Evolutionary conservation across 2,888 invertebrate species (phyloP).

Genomic region (Rhagium mordax): DNA sequence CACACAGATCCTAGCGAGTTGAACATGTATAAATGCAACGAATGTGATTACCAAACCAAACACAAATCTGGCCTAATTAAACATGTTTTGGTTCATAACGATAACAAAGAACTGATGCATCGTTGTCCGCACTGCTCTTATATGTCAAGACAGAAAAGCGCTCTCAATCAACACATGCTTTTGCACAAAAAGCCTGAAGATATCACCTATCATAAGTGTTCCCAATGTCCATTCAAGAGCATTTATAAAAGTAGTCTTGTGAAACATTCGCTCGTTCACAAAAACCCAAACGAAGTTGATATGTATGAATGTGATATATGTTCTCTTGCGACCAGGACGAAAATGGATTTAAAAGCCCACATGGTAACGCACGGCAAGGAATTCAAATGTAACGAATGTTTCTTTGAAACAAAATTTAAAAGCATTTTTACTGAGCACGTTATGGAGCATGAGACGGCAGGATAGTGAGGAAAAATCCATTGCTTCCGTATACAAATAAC

Average conservation of each 20-base stretch:
- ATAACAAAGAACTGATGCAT: neutral
- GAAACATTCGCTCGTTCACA: conserved; percentile 17
- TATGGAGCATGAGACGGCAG: neutral
- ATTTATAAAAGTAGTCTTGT: conserved; percentile 24
- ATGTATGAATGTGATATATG: conserved; percentile 19
- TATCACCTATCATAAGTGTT: conserved; percentile 24
- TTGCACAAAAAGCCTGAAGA: conserved; percentile 21
- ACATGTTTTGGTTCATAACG: neutral
- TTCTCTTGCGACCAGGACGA: conserved; percentile 3
- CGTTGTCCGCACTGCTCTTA: neutral
- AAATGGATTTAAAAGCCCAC: neutral
- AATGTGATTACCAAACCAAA: neutral
- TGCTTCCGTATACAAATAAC: no score
- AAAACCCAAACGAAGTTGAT: neutral
- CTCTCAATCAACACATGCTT: conserved; percentile 13
- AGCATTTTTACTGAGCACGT: neutral
- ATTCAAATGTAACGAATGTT: neutral
- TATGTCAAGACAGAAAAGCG: neutral
- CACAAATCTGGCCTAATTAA: neutral
- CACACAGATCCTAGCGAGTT: neutral
- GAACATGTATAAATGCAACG: neutral
- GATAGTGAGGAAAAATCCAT: neutral
- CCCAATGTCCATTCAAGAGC: conserved; percentile 24
- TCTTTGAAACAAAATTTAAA: neutral
- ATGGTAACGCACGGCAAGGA: neutral